These are phyloP conservation scores for Molossus alvarezi DNA, from an alignment of 2,797 vertebrate species.

Conservation along the genomic window DNA sequence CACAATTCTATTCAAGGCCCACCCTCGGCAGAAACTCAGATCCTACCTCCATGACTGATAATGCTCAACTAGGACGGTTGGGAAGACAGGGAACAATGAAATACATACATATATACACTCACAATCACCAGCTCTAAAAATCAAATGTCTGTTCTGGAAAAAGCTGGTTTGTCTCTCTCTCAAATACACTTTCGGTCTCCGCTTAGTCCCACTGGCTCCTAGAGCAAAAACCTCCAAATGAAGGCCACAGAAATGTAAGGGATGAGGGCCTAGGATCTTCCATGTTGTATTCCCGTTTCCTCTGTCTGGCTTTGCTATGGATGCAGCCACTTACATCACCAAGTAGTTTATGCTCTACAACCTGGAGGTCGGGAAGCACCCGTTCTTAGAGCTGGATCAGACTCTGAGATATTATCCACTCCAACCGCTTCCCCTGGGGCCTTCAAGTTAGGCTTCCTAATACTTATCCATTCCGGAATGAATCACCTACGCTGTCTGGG, in stretches of 20 bases:
- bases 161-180: conserved; percentile 25
- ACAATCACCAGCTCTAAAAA: conserved; percentile 4
- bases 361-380: background rate
- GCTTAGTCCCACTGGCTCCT: conserved; percentile 19
- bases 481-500: background rate
- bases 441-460: background rate
- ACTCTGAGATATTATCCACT: background rate
- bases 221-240: conserved; percentile 32
- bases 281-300: background rate
- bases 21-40: conserved; percentile 15
- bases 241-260: conserved; percentile 33
- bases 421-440: background rate
- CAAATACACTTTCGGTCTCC: background rate
- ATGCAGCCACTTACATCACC: background rate
- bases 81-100: conserved; percentile 43
- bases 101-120: background rate
- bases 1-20: background rate
- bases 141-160: conserved; percentile 18
- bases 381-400: background rate
- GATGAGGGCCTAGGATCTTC: background rate
- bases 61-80: background rate
- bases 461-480: background rate
- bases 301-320: background rate
- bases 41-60: background rate
- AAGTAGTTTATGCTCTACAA: background rate